Conservation (phyloP, 1,140 invertebrate genomes). For the Tenebrio molitor region DNA sequence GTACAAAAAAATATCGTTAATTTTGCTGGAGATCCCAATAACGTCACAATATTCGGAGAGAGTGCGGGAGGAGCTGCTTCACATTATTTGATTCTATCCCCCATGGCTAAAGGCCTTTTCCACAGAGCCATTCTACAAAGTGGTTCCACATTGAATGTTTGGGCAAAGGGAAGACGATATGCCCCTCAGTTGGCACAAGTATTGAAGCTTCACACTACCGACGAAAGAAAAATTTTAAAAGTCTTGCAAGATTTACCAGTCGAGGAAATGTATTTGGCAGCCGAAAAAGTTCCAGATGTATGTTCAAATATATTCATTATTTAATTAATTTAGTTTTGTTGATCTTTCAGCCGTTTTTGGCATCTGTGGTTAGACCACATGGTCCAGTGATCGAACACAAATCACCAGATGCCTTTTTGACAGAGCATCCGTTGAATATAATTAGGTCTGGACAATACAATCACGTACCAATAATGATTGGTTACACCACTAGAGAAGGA, state of each 20-base stretch:
- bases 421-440: slow-evolving; percentile 56
- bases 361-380: slow-evolving; percentile 4
- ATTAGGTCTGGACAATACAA: slow-evolving; percentile 59
- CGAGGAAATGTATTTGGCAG: slow-evolving; percentile 63
- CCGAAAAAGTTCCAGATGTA: slow-evolving; percentile 63
- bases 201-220: slow-evolving; percentile 21
- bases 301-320: slow-evolving; percentile 37
- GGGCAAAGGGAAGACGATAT: too few relatives aligned
- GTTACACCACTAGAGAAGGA: slow-evolving; percentile 60
- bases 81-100: slow-evolving; percentile 55
- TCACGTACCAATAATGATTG: slow-evolving; percentile 60
- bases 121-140: slow-evolving; percentile 73
- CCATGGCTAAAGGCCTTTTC: slow-evolving; percentile 70
- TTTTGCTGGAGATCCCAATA: slow-evolving; percentile 68
- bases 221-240: slow-evolving; percentile 51
- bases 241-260: slow-evolving; percentile 55
- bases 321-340: neutral
- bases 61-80: slow-evolving; percentile 66
- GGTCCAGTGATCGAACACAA: slow-evolving; percentile 45
- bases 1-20: slow-evolving; percentile 68
- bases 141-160: slow-evolving; percentile 68
- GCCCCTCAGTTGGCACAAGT: slow-evolving; percentile 21
- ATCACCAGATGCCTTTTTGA: slow-evolving; percentile 53
- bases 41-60: slow-evolving; percentile 67
- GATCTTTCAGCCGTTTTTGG: slow-evolving; percentile 6